Evolutionary conservation across 2,113 vertebrate genomes (phyloP).

Genomic region (Otolemur garnettii): DNA sequence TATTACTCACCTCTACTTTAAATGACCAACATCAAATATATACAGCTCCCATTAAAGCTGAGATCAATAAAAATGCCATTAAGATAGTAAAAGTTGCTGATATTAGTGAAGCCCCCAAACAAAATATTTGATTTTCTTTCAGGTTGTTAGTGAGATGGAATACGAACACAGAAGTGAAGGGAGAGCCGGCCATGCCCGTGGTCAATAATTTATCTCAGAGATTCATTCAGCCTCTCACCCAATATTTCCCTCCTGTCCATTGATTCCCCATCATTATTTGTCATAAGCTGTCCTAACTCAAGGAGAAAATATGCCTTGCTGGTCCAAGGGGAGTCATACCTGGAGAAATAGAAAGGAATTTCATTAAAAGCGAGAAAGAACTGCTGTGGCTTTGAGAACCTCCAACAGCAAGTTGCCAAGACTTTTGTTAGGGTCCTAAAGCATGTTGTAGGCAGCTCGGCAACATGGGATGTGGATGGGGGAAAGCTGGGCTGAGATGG

Average conservation of each 20-base stretch:
- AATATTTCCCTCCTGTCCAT: constrained; percentile 91
- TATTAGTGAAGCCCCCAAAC: constrained; percentile 98
- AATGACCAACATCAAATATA: constrained; percentile 99
- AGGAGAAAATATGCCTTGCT: constrained; percentile 91
- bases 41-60: constrained; percentile 96
- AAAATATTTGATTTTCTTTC: constrained; percentile 99
- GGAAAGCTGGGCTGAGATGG: background rate
- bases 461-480: fast-evolving
- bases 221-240: constrained; percentile 92
- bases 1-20: constrained; percentile 99
- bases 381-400: constrained; percentile 88
- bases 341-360: constrained; percentile 93
- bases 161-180: constrained; percentile 90
- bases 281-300: constrained; percentile 92
- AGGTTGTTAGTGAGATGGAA: constrained; percentile 94
- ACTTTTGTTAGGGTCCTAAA: constrained; percentile 80
- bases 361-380: constrained; percentile 91
- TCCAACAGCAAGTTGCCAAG: constrained; percentile 86
- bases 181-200: constrained; percentile 89
- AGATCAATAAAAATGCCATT: constrained; percentile 99
- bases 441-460: background rate
- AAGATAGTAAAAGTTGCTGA: constrained; percentile 97
- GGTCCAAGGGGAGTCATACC: constrained; percentile 91
- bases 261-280: constrained; percentile 93
- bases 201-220: constrained; percentile 94